Base-by-base conservation (phyloP, 2,113 vertebrate genomes). In the Agapornis roseicollis region DNA sequence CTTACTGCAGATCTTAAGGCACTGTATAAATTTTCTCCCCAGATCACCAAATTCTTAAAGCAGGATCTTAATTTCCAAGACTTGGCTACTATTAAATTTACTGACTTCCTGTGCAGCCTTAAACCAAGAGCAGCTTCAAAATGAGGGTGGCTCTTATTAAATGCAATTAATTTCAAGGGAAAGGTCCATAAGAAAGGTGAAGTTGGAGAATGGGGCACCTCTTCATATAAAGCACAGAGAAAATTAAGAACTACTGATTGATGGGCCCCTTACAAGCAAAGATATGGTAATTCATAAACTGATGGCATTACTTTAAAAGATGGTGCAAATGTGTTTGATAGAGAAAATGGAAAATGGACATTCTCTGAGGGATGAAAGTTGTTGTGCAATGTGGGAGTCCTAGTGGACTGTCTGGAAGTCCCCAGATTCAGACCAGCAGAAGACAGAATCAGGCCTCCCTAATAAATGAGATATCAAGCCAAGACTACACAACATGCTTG, bases 391-490 rank as follows among this genome's bases (percentile, higher is more conserved):
- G 6, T 5, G 41, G n/a, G 42, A 70, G 22, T 52, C 46, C 74
- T 60, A n/a, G 42, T 25, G 17, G 61, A 42, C 39, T 64, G 47
- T 3, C 13, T 85, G 79, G 65, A 72, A 77, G 46, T 52, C 55
- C 37, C 42, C 78, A 53, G 77, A 76, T 80, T 77, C 70, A 53
- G 37, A 68, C 20, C 68, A 87, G 70, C 55, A 60, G 56, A 31
- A 92, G 81, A 89, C 44, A 95, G 94, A 92, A 87, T 69, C 84
- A 82, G 84, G 81, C 56, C 35, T 94, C 84, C 56, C 61, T 89
- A 89, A 92, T 23, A 79, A 88, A 87, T 78, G 85, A 91, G 60
- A 13, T 44, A 55, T 35, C 66, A 55, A 90, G 33, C 79, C 42
- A 72, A 71, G 71, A 23, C 52, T 64, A 35, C 17, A 37, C 5